Percentiles rank a stretch among this genome's conserved stretches.
phyloP scores from a whole-genome alignment of 1,140 invertebrate genomes.

The Eurosta solidaginis region DNA sequence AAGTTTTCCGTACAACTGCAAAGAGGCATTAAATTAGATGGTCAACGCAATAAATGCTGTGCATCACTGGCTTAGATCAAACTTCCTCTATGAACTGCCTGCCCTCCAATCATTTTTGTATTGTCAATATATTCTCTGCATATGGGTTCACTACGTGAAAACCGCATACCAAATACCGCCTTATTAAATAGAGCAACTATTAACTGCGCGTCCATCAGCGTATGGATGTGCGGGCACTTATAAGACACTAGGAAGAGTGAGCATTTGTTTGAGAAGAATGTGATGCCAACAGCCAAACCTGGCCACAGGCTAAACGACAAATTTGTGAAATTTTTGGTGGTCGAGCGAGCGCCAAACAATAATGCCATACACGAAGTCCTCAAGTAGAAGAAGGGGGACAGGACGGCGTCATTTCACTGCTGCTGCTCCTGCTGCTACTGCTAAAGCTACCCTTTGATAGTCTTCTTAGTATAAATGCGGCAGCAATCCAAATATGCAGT shows the following conservation, averaged over 20 bases:
- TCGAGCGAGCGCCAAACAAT: neutral
- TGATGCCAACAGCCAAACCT: neutral
- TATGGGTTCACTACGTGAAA: neutral
- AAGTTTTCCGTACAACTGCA: too few species aligned
- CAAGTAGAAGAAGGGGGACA: neutral
- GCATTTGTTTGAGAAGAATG: neutral
- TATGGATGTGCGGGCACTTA: neutral
- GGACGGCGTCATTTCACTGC: neutral
- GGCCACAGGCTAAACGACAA: neutral
- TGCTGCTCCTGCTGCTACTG: neutral
- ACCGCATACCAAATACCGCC: neutral
- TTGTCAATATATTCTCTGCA: neutral
- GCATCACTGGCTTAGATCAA: too few species aligned
- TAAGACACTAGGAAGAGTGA: neutral
- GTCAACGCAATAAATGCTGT: too few species aligned
- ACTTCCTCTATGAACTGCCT: too few species aligned
- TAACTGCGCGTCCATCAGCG: neutral
- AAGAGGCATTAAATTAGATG: too few species aligned
- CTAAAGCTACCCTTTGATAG: too few species aligned
- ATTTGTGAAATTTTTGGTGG: constrained; percentile 4
- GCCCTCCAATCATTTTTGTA: neutral
- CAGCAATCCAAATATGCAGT: neutral
- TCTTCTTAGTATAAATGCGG: too few species aligned
- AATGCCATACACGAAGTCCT: neutral
- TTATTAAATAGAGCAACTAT: neutral